Base-by-base conservation (phyloP, 2,113 vertebrate species). In the Ariopsis seemanni region DNA sequence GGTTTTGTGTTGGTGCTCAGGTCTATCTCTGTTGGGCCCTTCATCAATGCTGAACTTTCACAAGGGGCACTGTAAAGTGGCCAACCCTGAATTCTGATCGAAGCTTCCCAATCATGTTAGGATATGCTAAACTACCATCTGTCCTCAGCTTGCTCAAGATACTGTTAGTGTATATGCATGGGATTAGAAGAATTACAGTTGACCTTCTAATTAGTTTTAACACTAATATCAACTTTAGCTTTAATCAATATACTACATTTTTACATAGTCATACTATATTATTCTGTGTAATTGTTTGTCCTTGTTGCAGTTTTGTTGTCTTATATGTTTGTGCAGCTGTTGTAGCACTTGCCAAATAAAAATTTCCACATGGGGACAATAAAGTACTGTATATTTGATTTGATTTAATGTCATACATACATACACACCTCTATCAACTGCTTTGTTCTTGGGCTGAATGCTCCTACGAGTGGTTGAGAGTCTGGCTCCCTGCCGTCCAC, bases 401-500 rank as follows among this genome's bases (percentile, higher is more conserved):
- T 34, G 34, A 34, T 34, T 34, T 34, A 34, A 27, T 17, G 48
- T 55, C 65, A 86, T 55, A 81, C 63, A 90, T 74, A 89, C 71
- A 83, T 22, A 82, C 48, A 20, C 11, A 84, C 91, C 77, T 62
- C 96, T 96, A 97, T 97, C 97, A 3, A 96, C 89, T 2, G 96
- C 96, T 91, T 97, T 99, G 30, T 95, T 95, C 90, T 98, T 99
- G 20, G 98, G 98, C 93, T 99, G 98, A 93, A 99, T 97, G 95
- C 97, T 99, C 86, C 98, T 94, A 8, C 97, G 96, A 0, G 98
- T 99, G 17, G 98, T 99, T 0, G 98, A 99, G 7, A 99, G 96
- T 7, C 97, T 96, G 17, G 97, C 97, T 75, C 96, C 97, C 0
- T 96, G 96, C 1, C 96, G 96, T 83, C 97, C 95, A 0, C 96